Base-by-base conservation (phyloP, 2,113 vertebrate genomes). In the Dicrurus megarhynchus region DNA sequence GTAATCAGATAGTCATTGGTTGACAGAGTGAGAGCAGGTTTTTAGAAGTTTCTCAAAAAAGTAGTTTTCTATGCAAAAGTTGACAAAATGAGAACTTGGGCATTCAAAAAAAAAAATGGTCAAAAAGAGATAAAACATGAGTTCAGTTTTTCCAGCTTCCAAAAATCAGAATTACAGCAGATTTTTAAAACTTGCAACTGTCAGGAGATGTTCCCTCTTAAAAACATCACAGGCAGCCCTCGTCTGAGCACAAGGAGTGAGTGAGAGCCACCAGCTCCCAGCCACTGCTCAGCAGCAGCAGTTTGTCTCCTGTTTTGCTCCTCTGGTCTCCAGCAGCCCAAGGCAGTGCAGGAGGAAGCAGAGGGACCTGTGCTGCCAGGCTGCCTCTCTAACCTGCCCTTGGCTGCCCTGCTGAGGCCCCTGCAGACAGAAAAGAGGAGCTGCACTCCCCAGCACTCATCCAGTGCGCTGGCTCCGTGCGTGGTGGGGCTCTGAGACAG, bases 221-320 rank as follows among this genome's bases (percentile, higher is more conserved):
- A 39, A 30, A 67, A 41, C 19, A 47, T 2, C 7, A 1, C 30
- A 21, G n/a, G 23, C 28, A 63, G 17, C 21, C 41, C 39, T 82
- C 0, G 2, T 3, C 4, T 49, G 5, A 0, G 68, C 53, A 49
- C 2, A 2, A 21, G 39, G 11, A 22, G 24, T 3, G 41, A 46
- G 28, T 1, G 4, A 77, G 64, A 32, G 22, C 7, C 44, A 11
- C n/a, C 60, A 65, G 5, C 52, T 73, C 30, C 75, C 4, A 1
- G 57, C 11, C 52, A 14, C 63, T 49, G 71, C 32, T 52, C 46
- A 2, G 26, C 56, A 64, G 65, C 16, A 78, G 33, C 3, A 6
- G 7, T 30, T 53, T 23, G 23, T 17, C 59, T 59, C 44, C 12
- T 15, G 9, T 3, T 90, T 53, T 26, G 55, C 65, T 87, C 22